Percentiles rank a stretch among this genome's conserved stretches.
Conservation (phyloP, 2,888 invertebrate genomes). For the Antitype chi region DNA sequence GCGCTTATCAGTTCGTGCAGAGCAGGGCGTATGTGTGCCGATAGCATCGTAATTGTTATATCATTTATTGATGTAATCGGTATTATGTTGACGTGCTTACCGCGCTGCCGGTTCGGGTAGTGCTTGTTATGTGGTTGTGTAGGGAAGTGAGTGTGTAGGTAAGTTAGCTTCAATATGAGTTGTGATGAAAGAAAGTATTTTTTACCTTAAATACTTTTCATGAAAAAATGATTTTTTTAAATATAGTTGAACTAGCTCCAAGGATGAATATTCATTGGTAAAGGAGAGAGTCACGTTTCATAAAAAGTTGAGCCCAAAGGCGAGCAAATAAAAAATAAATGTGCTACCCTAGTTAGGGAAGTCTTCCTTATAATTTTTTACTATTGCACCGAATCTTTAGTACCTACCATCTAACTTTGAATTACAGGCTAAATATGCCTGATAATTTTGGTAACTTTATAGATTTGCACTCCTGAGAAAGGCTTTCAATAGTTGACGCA, state of each 20-base stretch:
- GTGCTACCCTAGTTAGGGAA: too few species aligned
- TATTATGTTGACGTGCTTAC: slow-evolving; percentile 42
- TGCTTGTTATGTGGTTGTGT: not conserved
- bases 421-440: too few species aligned
- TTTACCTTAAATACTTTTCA: not conserved
- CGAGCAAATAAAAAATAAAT: too few species aligned
- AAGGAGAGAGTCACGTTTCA: too few species aligned
- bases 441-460: too few species aligned
- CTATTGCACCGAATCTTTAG: too few species aligned
- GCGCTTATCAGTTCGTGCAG: slow-evolving; percentile 51
- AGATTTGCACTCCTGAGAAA: too few species aligned
- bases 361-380: too few species aligned
- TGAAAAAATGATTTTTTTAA: not conserved
- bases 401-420: too few species aligned
- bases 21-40: slow-evolving; percentile 55
- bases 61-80: slow-evolving; percentile 65
- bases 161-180: not conserved
- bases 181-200: not conserved
- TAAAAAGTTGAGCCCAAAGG: too few species aligned
- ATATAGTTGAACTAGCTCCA: not conserved
- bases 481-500: too few species aligned
- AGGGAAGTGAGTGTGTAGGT: not conserved
- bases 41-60: slow-evolving; percentile 66
- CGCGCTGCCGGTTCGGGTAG: slow-evolving; percentile 41
- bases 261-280: too few species aligned